Base-by-base conservation (phyloP, 2,113 vertebrate species). In the Hipposideros armiger region DNA sequence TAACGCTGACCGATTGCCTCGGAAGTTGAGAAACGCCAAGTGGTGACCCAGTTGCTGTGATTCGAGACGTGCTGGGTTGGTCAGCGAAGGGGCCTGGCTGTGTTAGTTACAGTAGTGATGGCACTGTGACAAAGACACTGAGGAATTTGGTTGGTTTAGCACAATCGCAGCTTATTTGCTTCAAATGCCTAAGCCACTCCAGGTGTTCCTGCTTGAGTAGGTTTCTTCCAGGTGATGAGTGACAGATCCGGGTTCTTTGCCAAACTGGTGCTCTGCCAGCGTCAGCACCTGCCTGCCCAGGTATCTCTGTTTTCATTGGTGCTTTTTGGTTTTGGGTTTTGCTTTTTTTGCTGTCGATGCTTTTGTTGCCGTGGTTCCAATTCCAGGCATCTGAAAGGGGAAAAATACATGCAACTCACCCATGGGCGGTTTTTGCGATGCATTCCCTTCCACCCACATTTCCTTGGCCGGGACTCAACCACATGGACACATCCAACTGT, bases 101-200 rank as follows among this genome's bases (percentile, higher is more conserved):
- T 50, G 13, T 30, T 4, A 17, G 13, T 32, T 1, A 4, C 5
- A n/a, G 22, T 2, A 0, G 45, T 0, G 30, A 2, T 0, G 3
- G 2, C 3, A 2, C 40, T 4, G 40, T 30, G 36, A n/a, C 1
- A 30, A 10, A 80, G 17, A 16, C 6, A 2, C 2, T 22, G 0
- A 6, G 15, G 69, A 28, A 47, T 66, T n/a, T 45, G 0, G 3
- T 20, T 19, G 22, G 24, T 32, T 32, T 14, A 1, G 1, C 11
- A 7, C 16, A 3, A 1, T 5, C 19, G 0, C 47, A 1, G 4
- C 24, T 24, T 4, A 24, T 30, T 83, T 47, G 10, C 36, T 30
- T n/a, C 22, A 7, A 26, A 4, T 54, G 3, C 54, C 16, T 11
- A 1, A 3, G 19, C 66, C 1, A 0, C 4, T 1, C 66, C 66